Evolutionary conservation across 1,140 invertebrate species (phyloP), one percentile per base, ranked within the genome.

Genomic region (Euglossa dilemma): DNA sequence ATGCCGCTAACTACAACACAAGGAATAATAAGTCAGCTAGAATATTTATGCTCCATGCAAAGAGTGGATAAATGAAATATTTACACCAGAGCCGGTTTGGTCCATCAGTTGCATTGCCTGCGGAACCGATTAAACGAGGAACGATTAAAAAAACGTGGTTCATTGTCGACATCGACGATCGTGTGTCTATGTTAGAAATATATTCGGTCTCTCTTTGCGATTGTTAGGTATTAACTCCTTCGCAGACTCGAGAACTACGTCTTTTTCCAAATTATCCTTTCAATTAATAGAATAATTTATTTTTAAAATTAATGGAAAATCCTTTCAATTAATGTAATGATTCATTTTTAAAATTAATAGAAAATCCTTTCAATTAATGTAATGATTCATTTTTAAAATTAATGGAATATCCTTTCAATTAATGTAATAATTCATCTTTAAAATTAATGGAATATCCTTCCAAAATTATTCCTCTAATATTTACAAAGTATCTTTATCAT

Each of bases 51-150:
- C 36, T 73, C 80, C 57, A 85, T 83, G 66, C 76, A 83, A 63
- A 88, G 54, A 78, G 70, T 73, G 75, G 74, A 86, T 85, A 75
- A 64, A 45, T 86, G n/a, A 90, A 78, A 97, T 97, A 97, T 97
- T 97, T 97, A 97, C 97, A 96, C 96, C 96, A 95, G 96, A 95
- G 95, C 97, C 97, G 95, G 96, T 96, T 95, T 97, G 96, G 95
- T 97, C 97, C 97, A 98, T 97, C 90, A 97, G 96, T 96, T 97
- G 97, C 97, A 98, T 97, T 94, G 97, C 97, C 97, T 98, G 94
- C 92, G 90, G 92, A 85, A 82, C 63, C 81, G 66, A 91, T 85
- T 81, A 89, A 71, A 85, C 63, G 87, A 76, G 78, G 23, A 82
- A 79, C 81, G 25, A 80, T 87, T 67, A 87, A 84, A 66, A 25